Conservation (phyloP, 2,113 vertebrate species). For the Neofelis nebulosa region DNA sequence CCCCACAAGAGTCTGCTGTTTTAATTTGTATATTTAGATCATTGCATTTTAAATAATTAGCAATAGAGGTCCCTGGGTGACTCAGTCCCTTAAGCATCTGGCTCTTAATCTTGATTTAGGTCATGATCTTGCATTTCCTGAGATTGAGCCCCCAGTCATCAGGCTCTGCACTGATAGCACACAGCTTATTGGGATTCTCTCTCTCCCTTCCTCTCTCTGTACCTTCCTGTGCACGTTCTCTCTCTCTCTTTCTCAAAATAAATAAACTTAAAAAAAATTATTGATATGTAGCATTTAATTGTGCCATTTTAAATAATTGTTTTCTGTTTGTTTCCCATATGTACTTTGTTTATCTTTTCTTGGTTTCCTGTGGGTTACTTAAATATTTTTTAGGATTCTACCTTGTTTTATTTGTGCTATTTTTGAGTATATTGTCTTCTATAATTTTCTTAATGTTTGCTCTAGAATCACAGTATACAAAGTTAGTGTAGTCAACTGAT, state of each 20-base stretch:
- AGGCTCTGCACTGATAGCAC: too few relatives aligned
- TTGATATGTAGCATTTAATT: background rate
- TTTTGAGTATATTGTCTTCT: background rate
- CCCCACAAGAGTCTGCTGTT: background rate
- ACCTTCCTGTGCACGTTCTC: too few relatives aligned
- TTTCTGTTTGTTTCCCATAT: background rate
- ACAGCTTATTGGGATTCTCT: too few relatives aligned
- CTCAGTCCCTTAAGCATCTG: too few relatives aligned
- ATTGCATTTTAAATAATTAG: background rate
- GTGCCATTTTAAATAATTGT: background rate
- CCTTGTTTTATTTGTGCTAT: background rate
- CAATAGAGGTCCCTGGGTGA: too few relatives aligned
- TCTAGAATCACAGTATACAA: background rate
- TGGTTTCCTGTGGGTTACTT: background rate
- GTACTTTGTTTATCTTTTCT: background rate
- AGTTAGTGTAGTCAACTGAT: background rate
- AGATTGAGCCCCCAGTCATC: too few relatives aligned
- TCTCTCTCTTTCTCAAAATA: too few relatives aligned
- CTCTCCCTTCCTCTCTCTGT: too few relatives aligned
- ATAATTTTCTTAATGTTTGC: background rate
- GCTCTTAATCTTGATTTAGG: too few relatives aligned
- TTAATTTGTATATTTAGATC: background rate
- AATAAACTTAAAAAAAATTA: background rate
- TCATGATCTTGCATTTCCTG: too few relatives aligned
- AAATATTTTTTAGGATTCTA: background rate